phyloP scores from a whole-genome alignment of 2,797 vertebrate species.

The Enteromius radiatus region DNA sequence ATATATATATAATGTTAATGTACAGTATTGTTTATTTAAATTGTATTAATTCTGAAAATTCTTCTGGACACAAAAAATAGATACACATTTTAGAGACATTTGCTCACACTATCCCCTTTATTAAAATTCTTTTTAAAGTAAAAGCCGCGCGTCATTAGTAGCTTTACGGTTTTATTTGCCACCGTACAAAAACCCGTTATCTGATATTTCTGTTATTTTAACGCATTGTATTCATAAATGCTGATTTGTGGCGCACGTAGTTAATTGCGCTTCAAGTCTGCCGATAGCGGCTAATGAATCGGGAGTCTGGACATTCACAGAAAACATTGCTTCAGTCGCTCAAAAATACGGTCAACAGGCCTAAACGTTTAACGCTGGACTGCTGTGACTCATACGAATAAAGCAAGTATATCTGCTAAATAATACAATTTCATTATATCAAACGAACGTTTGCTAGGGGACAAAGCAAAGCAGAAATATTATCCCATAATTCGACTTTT shows the following conservation, averaged over 20 bases:
- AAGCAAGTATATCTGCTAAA: not conserved
- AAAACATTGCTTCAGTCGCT: not conserved
- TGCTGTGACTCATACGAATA: not conserved
- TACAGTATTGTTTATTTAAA: not conserved
- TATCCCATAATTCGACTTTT: no score
- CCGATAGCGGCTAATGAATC: not conserved
- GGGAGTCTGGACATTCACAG: not conserved
- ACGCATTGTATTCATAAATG: not conserved
- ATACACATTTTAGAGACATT: constrained; percentile 66
- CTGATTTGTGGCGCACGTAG: not conserved
- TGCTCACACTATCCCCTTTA: constrained; percentile 62
- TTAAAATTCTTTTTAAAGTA: constrained; percentile 33
- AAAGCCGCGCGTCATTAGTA: not conserved
- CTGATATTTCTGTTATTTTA: not conserved
- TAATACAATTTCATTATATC: not conserved
- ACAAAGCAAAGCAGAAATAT: constrained; percentile 35
- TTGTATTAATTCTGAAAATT: not conserved
- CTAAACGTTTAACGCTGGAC: not conserved
- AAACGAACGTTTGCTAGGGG: not conserved
- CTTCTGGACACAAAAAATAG: not conserved
- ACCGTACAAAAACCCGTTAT: no score
- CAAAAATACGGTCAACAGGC: not conserved
- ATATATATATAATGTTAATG: not conserved
- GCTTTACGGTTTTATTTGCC: not conserved
- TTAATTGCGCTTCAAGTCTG: not conserved